Conservation (phyloP, 2,113 vertebrate species). For the Crotalus tigris region DNA sequence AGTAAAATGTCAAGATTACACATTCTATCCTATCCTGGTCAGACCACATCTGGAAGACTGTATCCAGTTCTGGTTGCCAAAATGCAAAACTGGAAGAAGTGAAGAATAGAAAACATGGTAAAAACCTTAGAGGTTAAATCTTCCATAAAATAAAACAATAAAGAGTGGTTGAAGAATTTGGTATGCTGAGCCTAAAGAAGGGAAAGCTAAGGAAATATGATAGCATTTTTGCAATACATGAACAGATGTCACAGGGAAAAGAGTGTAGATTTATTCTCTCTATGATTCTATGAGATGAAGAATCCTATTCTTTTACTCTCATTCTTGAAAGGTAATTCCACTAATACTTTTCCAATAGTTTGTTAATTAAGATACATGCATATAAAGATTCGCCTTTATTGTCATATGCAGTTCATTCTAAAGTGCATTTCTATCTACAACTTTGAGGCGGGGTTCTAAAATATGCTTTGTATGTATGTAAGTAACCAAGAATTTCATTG, state of each 20-base stretch:
- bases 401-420: not conserved
- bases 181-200: not conserved
- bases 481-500: not conserved
- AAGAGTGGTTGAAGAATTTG: not conserved
- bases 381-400: not conserved
- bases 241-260: not conserved
- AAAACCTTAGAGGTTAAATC: not conserved
- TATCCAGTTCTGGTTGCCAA: not conserved
- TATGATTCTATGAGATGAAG: not conserved
- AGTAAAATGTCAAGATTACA: not conserved
- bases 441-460: not conserved
- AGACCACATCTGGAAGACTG: not conserved
- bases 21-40: not conserved
- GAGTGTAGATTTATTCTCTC: not conserved
- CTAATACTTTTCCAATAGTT: not conserved
- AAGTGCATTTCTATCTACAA: not conserved
- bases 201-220: not conserved
- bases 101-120: not conserved
- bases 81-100: not conserved
- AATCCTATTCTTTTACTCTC: not conserved
- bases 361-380: not conserved
- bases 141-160: not conserved
- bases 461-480: not conserved
- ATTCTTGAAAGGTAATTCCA: not conserved
- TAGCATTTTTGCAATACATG: not conserved